Percentiles rank a stretch among this genome's conserved stretches.
These are phyloP conservation scores for Hyposoter dolosus DNA, from an alignment of 2,888 invertebrate species.

Conservation along the genomic window DNA sequence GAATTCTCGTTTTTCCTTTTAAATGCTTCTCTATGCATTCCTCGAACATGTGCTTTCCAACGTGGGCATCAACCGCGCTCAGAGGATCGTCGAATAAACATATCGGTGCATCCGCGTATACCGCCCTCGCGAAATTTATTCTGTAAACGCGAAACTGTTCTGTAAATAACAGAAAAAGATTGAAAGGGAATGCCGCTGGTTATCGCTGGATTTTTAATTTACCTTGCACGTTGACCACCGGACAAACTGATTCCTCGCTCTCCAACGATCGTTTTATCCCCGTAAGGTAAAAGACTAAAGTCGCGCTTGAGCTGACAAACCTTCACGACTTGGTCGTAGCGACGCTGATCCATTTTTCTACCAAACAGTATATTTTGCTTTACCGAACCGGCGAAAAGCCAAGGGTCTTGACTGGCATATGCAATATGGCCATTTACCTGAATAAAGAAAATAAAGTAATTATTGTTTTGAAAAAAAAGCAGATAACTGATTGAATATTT, in stretches of 20 bases:
- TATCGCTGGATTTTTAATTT: slow-evolving; percentile 70
- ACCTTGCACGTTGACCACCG: slow-evolving; percentile 90
- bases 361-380: slow-evolving; percentile 98
- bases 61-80: slow-evolving; percentile 96
- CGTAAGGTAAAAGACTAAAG: slow-evolving; percentile 91
- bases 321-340: slow-evolving; percentile 89
- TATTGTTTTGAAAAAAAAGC: neutral
- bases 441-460: neutral
- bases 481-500: neutral
- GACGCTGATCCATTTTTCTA: slow-evolving; percentile 89
- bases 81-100: slow-evolving; percentile 96
- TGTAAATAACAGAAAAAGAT: neutral
- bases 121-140: slow-evolving; percentile 94
- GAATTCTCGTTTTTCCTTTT: slow-evolving; percentile 85
- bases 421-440: slow-evolving; percentile 89
- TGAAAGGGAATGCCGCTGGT: neutral
- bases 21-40: slow-evolving; percentile 89
- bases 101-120: slow-evolving; percentile 94
- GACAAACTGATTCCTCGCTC: slow-evolving; percentile 94
- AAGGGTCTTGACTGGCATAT: slow-evolving; percentile 95
- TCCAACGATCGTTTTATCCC: slow-evolving; percentile 94
- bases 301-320: slow-evolving; percentile 91
- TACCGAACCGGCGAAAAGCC: slow-evolving; percentile 93
- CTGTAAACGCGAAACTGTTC: slow-evolving; percentile 80
- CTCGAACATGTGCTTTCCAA: slow-evolving; percentile 95